Evolutionary conservation across 2,797 vertebrate species (phyloP).

Genomic region (Hippocampus kuda): DNA sequence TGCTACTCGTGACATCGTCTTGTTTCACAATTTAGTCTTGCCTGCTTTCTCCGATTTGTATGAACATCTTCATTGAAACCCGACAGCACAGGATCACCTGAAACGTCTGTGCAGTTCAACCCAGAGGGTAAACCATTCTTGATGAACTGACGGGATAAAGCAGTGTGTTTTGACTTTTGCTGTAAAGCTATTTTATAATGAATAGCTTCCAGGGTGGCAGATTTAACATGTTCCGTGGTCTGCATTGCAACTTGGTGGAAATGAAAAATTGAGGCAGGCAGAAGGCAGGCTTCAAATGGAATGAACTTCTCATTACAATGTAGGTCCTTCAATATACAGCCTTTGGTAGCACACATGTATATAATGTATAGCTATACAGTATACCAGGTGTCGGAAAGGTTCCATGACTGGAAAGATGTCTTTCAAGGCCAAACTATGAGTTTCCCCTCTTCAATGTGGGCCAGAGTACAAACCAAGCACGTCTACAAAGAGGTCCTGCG

Average conservation of each 20-base stretch:
- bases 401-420: background rate
- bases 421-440: background rate
- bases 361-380: too few relatives aligned
- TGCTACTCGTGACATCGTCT: background rate
- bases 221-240: background rate
- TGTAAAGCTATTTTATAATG: conserved; percentile 6
- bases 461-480: background rate
- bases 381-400: background rate
- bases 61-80: background rate
- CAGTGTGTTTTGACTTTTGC: conserved; percentile 5
- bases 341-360: conserved; percentile 2
- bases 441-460: background rate
- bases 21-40: background rate
- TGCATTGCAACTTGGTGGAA: background rate
- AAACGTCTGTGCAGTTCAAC: background rate
- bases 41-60: background rate
- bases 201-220: background rate
- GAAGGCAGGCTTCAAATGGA: background rate
- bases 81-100: background rate
- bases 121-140: background rate
- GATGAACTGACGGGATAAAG: conserved; percentile 1
- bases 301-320: background rate
- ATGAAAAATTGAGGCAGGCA: background rate
- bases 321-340: background rate
- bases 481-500: background rate